Conservation (phyloP, 2,888 invertebrate species). For the Dilophus febrilis region DNA sequence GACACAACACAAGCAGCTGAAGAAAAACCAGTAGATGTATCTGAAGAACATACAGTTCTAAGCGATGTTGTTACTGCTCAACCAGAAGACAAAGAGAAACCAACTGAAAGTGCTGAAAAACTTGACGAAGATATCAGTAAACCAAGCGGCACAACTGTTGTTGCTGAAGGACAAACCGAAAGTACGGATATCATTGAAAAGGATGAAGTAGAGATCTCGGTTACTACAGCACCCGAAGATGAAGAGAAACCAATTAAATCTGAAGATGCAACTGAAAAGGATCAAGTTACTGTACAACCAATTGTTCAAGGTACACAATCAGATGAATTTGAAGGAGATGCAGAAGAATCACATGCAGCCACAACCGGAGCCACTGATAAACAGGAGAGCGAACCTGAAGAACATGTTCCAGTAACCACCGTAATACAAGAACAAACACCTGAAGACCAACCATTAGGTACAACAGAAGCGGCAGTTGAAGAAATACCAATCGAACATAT, state of each 20-base stretch:
- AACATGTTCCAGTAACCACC: slow-evolving; percentile 10
- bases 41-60: not conserved
- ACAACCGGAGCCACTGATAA: not conserved
- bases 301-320: slow-evolving; percentile 9
- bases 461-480: too few species aligned
- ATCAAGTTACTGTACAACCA: slow-evolving; percentile 14
- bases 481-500: too few species aligned
- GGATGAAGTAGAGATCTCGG: too few species aligned
- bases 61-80: slow-evolving; percentile 2
- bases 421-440: slow-evolving; percentile 10
- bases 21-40: too few species aligned
- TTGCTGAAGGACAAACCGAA: too few species aligned
- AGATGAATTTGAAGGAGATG: not conserved
- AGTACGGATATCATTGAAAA: too few species aligned
- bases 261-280: slow-evolving; percentile 10
- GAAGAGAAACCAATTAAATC: too few species aligned
- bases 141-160: too few species aligned
- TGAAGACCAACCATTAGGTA: not conserved
- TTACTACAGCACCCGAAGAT: too few species aligned
- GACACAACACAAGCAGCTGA: too few species aligned
- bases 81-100: slow-evolving; percentile 4
- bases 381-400: slow-evolving; percentile 10
- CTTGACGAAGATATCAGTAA: too few species aligned
- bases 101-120: slow-evolving; percentile 1
- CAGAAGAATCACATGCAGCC: not conserved